Conservation (phyloP, 2,113 vertebrate species). For the Seriola quinqueradiata region DNA sequence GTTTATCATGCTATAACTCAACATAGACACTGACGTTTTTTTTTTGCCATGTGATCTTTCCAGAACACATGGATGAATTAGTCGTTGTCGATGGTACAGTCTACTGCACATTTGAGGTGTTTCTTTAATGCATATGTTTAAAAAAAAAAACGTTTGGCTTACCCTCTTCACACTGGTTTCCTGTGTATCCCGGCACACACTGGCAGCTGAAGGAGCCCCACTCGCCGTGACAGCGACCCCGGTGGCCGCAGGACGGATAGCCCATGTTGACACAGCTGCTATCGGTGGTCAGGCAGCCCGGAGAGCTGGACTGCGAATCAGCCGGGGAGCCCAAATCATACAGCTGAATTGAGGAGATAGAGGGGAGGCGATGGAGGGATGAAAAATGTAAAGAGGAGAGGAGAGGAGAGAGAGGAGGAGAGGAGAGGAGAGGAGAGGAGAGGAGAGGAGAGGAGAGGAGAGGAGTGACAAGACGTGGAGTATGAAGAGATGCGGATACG, state of each 20-base stretch:
- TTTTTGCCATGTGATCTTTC: neutral
- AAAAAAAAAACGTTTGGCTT: slow-evolving; percentile 39
- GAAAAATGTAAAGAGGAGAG: neutral
- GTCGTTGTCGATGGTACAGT: neutral
- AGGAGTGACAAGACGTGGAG: neutral
- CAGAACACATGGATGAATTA: neutral
- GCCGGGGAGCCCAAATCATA: slow-evolving; percentile 90
- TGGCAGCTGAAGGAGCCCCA: slow-evolving; percentile 90
- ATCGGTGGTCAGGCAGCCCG: slow-evolving; percentile 87
- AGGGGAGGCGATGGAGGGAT: slow-evolving; percentile 18
- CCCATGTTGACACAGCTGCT: slow-evolving; percentile 89
- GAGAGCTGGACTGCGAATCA: slow-evolving; percentile 88
- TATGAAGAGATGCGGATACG: neutral
- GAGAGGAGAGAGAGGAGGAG: neutral
- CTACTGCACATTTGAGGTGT: neutral
- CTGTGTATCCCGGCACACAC: slow-evolving; percentile 87
- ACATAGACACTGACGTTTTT: too few species aligned
- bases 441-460: neutral
- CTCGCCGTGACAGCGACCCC: slow-evolving; percentile 88
- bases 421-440: neutral
- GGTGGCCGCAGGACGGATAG: slow-evolving; percentile 86
- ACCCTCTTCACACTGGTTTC: slow-evolving; percentile 90
- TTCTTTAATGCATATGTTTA: neutral
- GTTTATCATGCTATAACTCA: neutral
- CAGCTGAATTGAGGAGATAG: slow-evolving; percentile 73